phyloP scores from a whole-genome alignment of 2,113 vertebrate genomes.

The Xenopus laevis region DNA sequence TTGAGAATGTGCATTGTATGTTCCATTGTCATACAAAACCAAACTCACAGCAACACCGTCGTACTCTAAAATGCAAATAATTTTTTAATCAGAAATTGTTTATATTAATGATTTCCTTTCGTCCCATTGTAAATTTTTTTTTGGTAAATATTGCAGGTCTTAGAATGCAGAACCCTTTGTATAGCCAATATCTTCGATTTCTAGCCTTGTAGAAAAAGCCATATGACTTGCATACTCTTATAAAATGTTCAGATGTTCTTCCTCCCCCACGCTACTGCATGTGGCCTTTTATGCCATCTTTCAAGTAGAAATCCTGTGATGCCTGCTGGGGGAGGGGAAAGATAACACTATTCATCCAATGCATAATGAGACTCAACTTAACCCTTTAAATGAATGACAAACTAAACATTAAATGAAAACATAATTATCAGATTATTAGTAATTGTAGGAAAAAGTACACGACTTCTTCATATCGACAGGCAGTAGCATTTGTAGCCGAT shows the following conservation, averaged over 20 bases:
- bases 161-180: too few relatives aligned
- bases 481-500: too few relatives aligned
- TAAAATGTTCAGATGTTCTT: slow-evolving; percentile 2
- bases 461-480: too few relatives aligned
- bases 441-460: too few relatives aligned
- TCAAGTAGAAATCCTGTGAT: slow-evolving; percentile 20
- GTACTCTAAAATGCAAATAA: too few relatives aligned
- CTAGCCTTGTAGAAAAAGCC: not conserved
- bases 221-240: not conserved
- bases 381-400: not conserved
- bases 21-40: too few relatives aligned
- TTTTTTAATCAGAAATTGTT: too few relatives aligned
- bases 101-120: too few relatives aligned
- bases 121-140: too few relatives aligned
- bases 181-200: not conserved
- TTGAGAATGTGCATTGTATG: too few relatives aligned
- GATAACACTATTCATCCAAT: slow-evolving; percentile 6
- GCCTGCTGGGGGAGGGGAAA: not conserved
- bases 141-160: too few relatives aligned
- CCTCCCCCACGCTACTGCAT: slow-evolving; percentile 10
- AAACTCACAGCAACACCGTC: too few relatives aligned
- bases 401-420: not conserved
- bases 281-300: slow-evolving; percentile 15
- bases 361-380: not conserved
- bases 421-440: not conserved